phyloP scores from a whole-genome alignment of 2,888 invertebrate genomes.

The Pristionchus mayeri region DNA sequence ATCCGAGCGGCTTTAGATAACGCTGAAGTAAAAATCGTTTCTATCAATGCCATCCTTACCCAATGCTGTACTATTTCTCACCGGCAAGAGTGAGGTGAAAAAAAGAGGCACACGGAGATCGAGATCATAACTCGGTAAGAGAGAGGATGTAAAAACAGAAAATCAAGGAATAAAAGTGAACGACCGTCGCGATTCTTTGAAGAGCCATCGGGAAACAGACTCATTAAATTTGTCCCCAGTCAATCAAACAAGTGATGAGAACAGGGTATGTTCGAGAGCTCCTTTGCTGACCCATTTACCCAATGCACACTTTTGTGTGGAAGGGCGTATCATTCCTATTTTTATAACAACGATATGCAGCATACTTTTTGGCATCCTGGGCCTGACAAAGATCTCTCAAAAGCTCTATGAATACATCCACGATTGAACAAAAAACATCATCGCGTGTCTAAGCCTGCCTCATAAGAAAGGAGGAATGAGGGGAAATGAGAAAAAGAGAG shows the following conservation, averaged over 20 bases:
- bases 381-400: no score
- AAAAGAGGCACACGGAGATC: not conserved
- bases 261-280: no score
- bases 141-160: not conserved
- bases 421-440: not conserved
- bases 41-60: not conserved
- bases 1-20: not conserved
- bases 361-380: no score
- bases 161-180: not conserved
- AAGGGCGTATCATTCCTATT: no score
- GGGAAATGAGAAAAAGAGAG: not conserved
- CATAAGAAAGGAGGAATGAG: no score
- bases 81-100: not conserved
- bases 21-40: not conserved
- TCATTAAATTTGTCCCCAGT: no score
- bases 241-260: no score
- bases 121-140: not conserved
- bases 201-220: no score
- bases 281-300: no score
- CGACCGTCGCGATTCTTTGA: not conserved
- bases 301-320: no score
- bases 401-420: not conserved
- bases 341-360: no score
- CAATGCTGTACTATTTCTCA: not conserved
- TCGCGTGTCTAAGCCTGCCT: no score